Conservation (phyloP, 1,140 invertebrate species). For the Mizuhopecten yessoensis region DNA sequence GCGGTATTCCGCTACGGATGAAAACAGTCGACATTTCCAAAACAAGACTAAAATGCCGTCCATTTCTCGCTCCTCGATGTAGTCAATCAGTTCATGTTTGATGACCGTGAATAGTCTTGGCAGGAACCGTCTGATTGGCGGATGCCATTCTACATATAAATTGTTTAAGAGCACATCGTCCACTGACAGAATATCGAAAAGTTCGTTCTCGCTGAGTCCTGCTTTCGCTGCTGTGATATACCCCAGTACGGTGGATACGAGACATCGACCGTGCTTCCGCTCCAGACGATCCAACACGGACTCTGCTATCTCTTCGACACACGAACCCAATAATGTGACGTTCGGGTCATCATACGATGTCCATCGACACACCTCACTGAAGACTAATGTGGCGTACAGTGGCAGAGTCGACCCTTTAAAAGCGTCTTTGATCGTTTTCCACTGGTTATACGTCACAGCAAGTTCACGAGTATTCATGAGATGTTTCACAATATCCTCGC, state of each 20-base stretch:
- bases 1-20: conserved; percentile 87
- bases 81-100: conserved; percentile 96
- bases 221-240: conserved; percentile 83
- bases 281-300: conserved; percentile 76
- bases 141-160: conserved; percentile 65
- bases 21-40: conserved; percentile 76
- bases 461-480: conserved; percentile 84
- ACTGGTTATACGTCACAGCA: conserved; percentile 85
- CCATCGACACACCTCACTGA: conserved; percentile 68
- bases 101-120: conserved; percentile 70
- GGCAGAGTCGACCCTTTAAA: conserved; percentile 69
- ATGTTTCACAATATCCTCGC: conserved; percentile 72
- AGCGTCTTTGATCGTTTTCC: conserved; percentile 72
- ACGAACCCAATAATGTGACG: conserved; percentile 56
- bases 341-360: conserved; percentile 69
- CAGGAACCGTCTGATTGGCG: conserved; percentile 72
- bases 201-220: conserved; percentile 79
- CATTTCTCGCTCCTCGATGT: conserved; percentile 96
- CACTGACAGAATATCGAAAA: conserved; percentile 79
- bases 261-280: conserved; percentile 68
- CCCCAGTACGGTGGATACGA: conserved; percentile 81
- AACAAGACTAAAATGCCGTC: conserved; percentile 85
- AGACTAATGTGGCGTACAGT: conserved; percentile 70
- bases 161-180: conserved; percentile 79
- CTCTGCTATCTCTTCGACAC: conserved; percentile 64